These are phyloP conservation scores for Drosophila burlai DNA, from an alignment of 1,140 invertebrate species.

Conservation along the genomic window DNA sequence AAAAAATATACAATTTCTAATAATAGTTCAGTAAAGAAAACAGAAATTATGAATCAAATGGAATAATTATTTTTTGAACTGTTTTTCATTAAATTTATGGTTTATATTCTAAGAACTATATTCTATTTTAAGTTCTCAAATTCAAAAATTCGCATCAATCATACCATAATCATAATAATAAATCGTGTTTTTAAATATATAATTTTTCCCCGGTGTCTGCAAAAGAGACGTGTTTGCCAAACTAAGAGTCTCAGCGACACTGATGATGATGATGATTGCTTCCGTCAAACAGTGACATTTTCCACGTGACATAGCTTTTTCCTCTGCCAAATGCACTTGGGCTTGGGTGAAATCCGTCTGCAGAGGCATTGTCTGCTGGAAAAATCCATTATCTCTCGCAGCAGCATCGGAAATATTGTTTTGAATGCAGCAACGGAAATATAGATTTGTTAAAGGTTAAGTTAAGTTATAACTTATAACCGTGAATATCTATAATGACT, in stretches of 20 bases:
- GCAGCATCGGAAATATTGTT: conserved; percentile 15
- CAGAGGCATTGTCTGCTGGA: conserved; percentile 13
- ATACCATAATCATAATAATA: too few relatives aligned
- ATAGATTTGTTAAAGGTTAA: background rate
- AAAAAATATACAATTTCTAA: background rate
- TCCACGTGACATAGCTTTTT: conserved; percentile 37
- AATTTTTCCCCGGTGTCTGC: conserved; percentile 5
- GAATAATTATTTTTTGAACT: too few relatives aligned
- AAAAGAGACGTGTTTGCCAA: conserved; percentile 39
- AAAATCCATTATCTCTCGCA: conserved; percentile 10
- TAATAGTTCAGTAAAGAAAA: too few relatives aligned
- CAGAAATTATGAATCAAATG: too few relatives aligned
- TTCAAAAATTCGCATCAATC: too few relatives aligned
- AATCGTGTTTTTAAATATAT: background rate
- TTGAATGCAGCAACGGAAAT: conserved; percentile 14
- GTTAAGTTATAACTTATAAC: conserved; percentile 8
- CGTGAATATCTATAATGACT: background rate
- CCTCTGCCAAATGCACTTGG: conserved; percentile 20
- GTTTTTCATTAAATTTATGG: too few relatives aligned
- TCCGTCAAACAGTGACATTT: conserved; percentile 55
- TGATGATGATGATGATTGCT: conserved; percentile 59
- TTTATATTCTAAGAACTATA: too few relatives aligned
- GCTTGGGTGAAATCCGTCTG: conserved; percentile 34
- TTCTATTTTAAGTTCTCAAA: too few relatives aligned
- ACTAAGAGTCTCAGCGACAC: conserved; percentile 25